Evolutionary conservation across 2,888 invertebrate genomes (phyloP).

Genomic region (Tetheella fluctuosa): DNA sequence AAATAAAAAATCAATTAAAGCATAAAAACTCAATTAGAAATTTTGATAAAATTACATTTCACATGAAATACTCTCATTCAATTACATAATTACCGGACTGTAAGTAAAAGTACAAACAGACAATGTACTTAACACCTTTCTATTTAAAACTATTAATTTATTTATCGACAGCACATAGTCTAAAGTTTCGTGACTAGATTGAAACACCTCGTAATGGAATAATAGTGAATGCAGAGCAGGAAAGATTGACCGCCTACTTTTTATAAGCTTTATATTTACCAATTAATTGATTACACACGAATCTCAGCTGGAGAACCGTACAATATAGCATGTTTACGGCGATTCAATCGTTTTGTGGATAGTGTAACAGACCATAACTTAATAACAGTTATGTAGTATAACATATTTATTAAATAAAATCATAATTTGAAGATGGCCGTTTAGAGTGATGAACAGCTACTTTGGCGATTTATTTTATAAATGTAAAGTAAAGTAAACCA

Average conservation of each 20-base stretch:
- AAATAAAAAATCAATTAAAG: not conserved
- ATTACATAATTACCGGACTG: constrained; percentile 5
- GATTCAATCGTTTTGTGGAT: not conserved
- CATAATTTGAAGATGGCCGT: too few relatives aligned
- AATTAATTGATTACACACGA: constrained; percentile 5
- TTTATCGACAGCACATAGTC: constrained; percentile 6
- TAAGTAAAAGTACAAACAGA: constrained; percentile 16
- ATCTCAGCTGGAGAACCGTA: not conserved
- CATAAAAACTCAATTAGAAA: constrained; percentile 6
- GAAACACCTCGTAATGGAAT: not conserved
- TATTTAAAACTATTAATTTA: constrained; percentile 23
- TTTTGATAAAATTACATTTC: not conserved
- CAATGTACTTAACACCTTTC: constrained; percentile 32
- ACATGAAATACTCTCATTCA: not conserved
- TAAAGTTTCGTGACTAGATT: constrained; percentile 4
- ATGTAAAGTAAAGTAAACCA: too few relatives aligned
- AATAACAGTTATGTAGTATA: not conserved
- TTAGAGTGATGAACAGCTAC: too few relatives aligned
- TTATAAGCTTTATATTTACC: not conserved
- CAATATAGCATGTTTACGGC: not conserved
- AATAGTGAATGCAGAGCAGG: constrained; percentile 12
- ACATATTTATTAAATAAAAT: too few relatives aligned
- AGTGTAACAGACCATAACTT: not conserved
- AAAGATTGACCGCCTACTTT: constrained; percentile 17
- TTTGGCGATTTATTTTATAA: too few relatives aligned